These are phyloP conservation scores for Patella depressa DNA, from an alignment of 2,888 invertebrate species.

Conservation along the genomic window DNA sequence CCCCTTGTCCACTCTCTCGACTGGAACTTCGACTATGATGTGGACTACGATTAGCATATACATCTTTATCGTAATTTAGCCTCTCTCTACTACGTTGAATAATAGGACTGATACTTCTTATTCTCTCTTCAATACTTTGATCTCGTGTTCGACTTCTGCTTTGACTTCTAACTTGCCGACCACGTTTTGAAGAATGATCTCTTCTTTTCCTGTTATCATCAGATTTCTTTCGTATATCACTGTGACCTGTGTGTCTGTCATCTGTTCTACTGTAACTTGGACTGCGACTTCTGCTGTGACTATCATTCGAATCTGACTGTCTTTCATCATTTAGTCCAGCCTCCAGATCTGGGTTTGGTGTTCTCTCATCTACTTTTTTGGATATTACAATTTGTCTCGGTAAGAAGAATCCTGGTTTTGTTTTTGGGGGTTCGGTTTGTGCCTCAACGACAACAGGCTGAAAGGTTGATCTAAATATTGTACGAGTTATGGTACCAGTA, in stretches of 20 bases:
- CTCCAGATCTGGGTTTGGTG: background rate
- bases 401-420: background rate
- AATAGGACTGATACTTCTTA: too few species aligned
- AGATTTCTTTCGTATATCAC: too few species aligned
- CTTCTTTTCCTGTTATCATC: too few species aligned
- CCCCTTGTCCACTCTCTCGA: background rate
- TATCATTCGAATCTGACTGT: background rate
- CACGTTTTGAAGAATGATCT: too few species aligned
- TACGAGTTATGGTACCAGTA: background rate
- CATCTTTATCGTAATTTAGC: background rate
- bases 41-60: background rate
- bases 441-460: background rate
- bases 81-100: too few species aligned
- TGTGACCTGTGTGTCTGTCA: too few species aligned
- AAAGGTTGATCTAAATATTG: background rate
- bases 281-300: background rate
- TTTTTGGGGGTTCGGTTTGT: background rate
- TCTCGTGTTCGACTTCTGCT: too few species aligned
- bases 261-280: background rate
- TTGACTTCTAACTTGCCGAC: too few species aligned
- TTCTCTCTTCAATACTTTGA: too few species aligned
- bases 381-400: background rate
- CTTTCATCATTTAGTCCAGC: background rate
- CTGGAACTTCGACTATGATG: background rate
- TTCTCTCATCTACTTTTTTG: background rate